These are phyloP conservation scores for Oikopleura dioica DNA, from an alignment of 23 tunicate genomes.

Conservation along the genomic window DNA sequence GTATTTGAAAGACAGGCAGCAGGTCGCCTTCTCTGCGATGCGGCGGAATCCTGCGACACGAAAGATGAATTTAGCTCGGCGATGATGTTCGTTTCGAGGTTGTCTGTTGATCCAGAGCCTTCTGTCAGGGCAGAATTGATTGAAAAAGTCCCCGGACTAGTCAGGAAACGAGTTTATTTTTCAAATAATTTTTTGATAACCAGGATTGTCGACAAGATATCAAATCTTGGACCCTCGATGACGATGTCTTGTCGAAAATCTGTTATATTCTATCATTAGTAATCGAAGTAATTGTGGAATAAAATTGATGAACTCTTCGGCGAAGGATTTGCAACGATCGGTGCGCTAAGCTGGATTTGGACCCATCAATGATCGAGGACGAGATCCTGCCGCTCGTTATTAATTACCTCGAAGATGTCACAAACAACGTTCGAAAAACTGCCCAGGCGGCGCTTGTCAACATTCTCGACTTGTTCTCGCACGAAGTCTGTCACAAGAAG, in stretches of 20 bases:
- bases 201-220: no score
- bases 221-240: no score
- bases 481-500: neutral
- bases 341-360: neutral
- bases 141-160: constrained; percentile 13
- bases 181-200: no score
- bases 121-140: constrained; percentile 15
- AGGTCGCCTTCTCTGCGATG: no score
- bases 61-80: constrained; percentile 8
- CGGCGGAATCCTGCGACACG: constrained; percentile 2
- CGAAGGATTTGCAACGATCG: neutral
- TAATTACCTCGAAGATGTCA: constrained; percentile 10
- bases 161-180: no score
- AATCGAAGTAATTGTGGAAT: no score
- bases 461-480: neutral
- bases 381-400: constrained; percentile 9
- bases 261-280: no score
- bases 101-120: constrained; percentile 14
- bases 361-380: neutral
- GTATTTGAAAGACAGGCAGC: neutral
- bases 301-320: no score
- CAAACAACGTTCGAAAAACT: neutral
- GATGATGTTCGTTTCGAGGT: neutral
- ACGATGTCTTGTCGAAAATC: no score
- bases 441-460: neutral